Evolutionary conservation across 2,888 invertebrate genomes (phyloP), one percentile per base, ranked within the genome.

Genomic region (Drosophila meridionalis): DNA sequence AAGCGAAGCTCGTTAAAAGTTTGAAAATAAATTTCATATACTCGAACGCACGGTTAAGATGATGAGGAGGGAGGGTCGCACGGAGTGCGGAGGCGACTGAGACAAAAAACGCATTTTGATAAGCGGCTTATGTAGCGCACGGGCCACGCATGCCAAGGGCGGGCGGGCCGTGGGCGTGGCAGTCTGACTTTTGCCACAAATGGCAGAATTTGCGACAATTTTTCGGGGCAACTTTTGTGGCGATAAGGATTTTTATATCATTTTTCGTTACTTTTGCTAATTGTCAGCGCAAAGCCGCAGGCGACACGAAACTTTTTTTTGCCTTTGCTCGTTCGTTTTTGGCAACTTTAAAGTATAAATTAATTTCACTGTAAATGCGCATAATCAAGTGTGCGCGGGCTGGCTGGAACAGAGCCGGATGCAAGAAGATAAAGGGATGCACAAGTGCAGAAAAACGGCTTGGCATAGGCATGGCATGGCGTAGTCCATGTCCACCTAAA

Each of bases 311-410:
- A 83, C 70, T 83, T 83, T 74, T 74, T 20, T 74, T 65, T 53
- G 52, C 48, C 62, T 66, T 53, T 55, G 50, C 56, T 71, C 58
- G 55, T 56, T 50, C 26, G n/a, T 28, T 62, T 53, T 43, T 48
- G 45, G 47, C 72, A 73, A 85, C 82, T 72, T 59, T 69, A 82
- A 87, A 87, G 85, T 89, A 79, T 71, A 89, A 89, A 87, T 89
- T 85, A 87, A 86, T 89, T 87, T 82, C 75, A 82, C 82, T 89
- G 85, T 80, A 87, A 86, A 89, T 89, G 87, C 80, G 82, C 87
- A 89, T 86, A 87, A 89, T 87, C 80, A 86, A 81, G 78, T 76
- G 78, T 76, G 81, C 65, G 79, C 68, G 65, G 61, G 32, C 36
- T 36, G 32, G 11, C 0, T n/a, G 38, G 57, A 56, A 8, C 8